Conservation (phyloP, 2,113 vertebrate genomes). For the Burhinus oedicnemus region DNA sequence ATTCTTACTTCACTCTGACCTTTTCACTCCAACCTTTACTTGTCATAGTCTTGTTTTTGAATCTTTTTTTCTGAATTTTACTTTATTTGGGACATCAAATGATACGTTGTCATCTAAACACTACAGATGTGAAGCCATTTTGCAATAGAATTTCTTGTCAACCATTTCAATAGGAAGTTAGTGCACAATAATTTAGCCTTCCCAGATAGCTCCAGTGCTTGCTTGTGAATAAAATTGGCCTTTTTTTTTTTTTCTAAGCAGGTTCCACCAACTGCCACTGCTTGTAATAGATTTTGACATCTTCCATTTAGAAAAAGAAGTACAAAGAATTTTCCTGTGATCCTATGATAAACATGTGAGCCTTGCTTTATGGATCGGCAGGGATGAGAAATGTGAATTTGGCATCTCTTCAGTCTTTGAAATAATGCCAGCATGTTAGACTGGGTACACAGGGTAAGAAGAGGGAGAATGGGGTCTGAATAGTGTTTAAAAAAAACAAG, state of each 20-base stretch:
- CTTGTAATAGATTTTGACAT: conserved; percentile 54
- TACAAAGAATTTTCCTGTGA: conserved; percentile 54
- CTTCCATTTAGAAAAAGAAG: conserved; percentile 51
- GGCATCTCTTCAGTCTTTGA: conserved; percentile 19
- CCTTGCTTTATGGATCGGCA: conserved; percentile 39
- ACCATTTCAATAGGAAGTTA: background rate
- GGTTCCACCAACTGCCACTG: background rate
- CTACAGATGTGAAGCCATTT: background rate
- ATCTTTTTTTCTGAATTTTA: background rate
- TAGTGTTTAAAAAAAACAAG: background rate
- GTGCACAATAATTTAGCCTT: background rate
- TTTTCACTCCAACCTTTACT: background rate
- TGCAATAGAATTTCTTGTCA: background rate
- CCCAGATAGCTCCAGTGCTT: background rate
- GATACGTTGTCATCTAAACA: background rate
- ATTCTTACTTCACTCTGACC: background rate
- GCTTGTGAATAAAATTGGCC: conserved; percentile 15
- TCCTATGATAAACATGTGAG: conserved; percentile 53
- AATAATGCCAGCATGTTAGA: background rate
- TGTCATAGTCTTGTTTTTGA: background rate
- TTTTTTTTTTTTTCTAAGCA: background rate
- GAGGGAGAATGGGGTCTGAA: background rate
- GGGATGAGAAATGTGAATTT: conserved; percentile 59
- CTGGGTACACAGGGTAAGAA: conserved; percentile 22
- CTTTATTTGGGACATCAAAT: background rate